Percentiles rank a stretch among this genome's conserved stretches.
Evolutionary conservation across 2,888 invertebrate species (phyloP).

Genomic region (Macroteleia sp.): DNA sequence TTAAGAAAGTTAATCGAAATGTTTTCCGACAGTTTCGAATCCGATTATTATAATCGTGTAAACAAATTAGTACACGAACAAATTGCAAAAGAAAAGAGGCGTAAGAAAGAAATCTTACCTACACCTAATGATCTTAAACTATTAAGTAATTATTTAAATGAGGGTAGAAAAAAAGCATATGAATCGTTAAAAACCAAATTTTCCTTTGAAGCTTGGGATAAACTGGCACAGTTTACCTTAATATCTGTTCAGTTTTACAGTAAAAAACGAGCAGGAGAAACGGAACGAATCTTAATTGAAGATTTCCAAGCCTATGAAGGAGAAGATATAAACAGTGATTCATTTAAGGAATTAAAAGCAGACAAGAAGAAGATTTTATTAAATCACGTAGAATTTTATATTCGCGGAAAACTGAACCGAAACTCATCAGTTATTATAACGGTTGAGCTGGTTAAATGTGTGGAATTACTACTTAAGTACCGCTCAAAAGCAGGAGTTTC

Average conservation of each 20-base stretch:
- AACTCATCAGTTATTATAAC: no score
- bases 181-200: not conserved
- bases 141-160: not conserved
- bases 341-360: not conserved
- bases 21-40: not conserved
- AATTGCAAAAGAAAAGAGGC: not conserved
- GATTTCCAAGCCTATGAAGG: slow-evolving; percentile 6
- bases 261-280: slow-evolving; percentile 8
- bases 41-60: not conserved
- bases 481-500: no score
- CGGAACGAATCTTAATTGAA: slow-evolving; percentile 11
- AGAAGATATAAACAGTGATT: not conserved
- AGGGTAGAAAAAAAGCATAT: not conserved
- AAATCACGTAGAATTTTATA: slow-evolving; percentile 6
- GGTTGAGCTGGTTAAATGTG: no score
- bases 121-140: slow-evolving; percentile 4
- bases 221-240: slow-evolving; percentile 1
- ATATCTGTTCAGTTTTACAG: not conserved
- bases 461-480: no score
- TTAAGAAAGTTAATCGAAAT: not conserved
- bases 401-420: slow-evolving; percentile 10
- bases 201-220: not conserved
- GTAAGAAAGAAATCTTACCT: not conserved
- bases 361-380: not conserved
- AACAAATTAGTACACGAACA: not conserved